Evolutionary conservation across 2,888 invertebrate genomes (phyloP).

Genomic region (Mythimna lalbum): DNA sequence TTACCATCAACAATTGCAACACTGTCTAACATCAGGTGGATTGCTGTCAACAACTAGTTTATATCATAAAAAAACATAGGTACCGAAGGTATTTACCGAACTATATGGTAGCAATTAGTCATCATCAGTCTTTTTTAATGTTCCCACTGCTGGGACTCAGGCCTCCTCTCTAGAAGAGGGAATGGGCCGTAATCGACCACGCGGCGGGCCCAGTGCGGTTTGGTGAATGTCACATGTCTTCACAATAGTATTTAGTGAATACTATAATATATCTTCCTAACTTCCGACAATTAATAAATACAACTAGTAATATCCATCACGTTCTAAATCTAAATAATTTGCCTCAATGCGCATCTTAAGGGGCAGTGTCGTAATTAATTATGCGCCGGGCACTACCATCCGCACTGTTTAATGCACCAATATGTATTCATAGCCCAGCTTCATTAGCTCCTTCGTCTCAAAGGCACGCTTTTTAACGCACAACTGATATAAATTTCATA

Average conservation of each 20-base stretch:
- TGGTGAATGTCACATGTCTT: too few species aligned
- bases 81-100: background rate
- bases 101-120: too few species aligned
- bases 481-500: slow-evolving; percentile 74
- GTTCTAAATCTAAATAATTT: slow-evolving; percentile 50
- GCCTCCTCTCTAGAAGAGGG: too few species aligned
- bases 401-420: slow-evolving; percentile 80
- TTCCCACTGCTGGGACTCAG: too few species aligned
- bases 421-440: slow-evolving; percentile 86
- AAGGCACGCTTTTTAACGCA: slow-evolving; percentile 64
- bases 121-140: too few species aligned
- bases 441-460: slow-evolving; percentile 77
- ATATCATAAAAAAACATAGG: too few species aligned
- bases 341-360: slow-evolving; percentile 72
- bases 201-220: too few species aligned
- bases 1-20: too few species aligned
- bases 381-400: slow-evolving; percentile 74
- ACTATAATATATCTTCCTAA: background rate
- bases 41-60: too few species aligned
- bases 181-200: too few species aligned
- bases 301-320: slow-evolving; percentile 10
- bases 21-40: background rate
- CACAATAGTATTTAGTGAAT: too few species aligned
- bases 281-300: background rate
- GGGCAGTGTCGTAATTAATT: slow-evolving; percentile 78